Conservation (phyloP, 1,140 invertebrate species). For the Monochamus saltuarius region DNA sequence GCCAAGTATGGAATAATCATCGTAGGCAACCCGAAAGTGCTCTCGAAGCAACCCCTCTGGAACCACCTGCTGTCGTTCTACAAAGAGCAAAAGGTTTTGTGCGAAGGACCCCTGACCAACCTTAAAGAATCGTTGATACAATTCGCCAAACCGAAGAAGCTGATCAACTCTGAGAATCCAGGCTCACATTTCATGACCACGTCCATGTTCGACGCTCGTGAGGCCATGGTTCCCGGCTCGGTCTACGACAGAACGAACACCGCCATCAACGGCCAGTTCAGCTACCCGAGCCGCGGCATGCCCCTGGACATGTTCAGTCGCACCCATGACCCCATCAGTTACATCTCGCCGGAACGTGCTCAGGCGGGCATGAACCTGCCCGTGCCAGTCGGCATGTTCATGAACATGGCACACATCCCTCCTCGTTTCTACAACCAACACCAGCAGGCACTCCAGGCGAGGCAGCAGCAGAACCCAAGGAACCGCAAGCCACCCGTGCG, state of each 20-base stretch:
- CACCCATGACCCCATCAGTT: constrained; percentile 88
- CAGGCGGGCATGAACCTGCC: constrained; percentile 77
- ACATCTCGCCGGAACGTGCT: constrained; percentile 84
- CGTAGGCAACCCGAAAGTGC: constrained; percentile 97
- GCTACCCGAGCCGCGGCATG: constrained; percentile 53
- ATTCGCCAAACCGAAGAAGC: constrained; percentile 95
- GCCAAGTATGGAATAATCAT: constrained; percentile 98
- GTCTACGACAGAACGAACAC: constrained; percentile 66
- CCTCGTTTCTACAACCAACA: constrained; percentile 85
- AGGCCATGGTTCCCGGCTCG: constrained; percentile 84
- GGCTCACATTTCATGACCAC: constrained; percentile 97
- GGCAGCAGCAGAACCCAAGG: constrained; percentile 47
- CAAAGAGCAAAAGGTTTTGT: constrained; percentile 93
- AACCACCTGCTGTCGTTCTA: constrained; percentile 97
- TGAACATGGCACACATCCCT: constrained; percentile 89
- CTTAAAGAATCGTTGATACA: constrained; percentile 96
- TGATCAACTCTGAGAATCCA: constrained; percentile 91
- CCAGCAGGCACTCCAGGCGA: constrained; percentile 64
- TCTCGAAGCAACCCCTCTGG: constrained; percentile 98
- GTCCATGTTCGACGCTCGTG: constrained; percentile 88
- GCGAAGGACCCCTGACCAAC: constrained; percentile 97
- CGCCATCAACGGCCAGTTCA: constrained; percentile 41
- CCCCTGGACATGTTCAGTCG: constrained; percentile 63
- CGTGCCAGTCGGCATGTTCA: constrained; percentile 93
- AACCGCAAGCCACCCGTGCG: constrained; percentile 43